Percentiles rank a stretch among this genome's conserved stretches.
Conservation (phyloP, 1,140 invertebrate genomes). For the Sminthurides bifidus region DNA sequence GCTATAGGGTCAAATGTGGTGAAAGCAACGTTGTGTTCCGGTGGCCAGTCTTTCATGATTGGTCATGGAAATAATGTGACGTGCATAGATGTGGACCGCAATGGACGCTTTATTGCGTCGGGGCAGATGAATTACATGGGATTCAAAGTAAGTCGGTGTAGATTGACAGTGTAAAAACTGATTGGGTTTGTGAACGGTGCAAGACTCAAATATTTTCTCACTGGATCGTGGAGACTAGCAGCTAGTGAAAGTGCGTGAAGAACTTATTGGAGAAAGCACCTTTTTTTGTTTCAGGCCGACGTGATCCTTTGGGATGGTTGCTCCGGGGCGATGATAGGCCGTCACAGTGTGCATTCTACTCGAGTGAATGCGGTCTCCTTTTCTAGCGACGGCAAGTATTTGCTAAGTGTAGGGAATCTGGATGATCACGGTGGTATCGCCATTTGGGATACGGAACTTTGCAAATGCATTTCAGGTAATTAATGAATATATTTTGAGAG, state of each 20-base stretch:
- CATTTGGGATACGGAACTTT: conserved; percentile 54
- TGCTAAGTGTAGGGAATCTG: conserved; percentile 72
- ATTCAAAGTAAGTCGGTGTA: conserved; percentile 52
- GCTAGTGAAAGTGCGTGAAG: no score
- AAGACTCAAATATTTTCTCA: no score
- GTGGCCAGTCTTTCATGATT: conserved; percentile 60
- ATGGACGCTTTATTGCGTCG: conserved; percentile 68
- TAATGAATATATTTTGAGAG: neutral
- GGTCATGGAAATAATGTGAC: conserved; percentile 76
- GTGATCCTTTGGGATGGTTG: conserved; percentile 80
- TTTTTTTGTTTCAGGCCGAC: conserved; percentile 45
- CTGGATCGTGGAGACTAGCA: no score
- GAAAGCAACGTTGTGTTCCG: conserved; percentile 48
- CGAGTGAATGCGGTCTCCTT: conserved; percentile 70
- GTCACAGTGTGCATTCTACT: conserved; percentile 70
- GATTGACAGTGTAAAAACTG: no score
- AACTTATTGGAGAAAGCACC: neutral
- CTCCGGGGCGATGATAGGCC: conserved; percentile 45
- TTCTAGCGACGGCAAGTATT: conserved; percentile 61
- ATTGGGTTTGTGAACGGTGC: no score
- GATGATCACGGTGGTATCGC: conserved; percentile 59
- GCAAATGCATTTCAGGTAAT: conserved; percentile 34
- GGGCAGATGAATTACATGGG: conserved; percentile 82
- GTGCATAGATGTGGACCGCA: conserved; percentile 60
- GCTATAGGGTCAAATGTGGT: conserved; percentile 31